phyloP scores from a whole-genome alignment of 1,140 invertebrate genomes.

The Potamilus streckersoni region DNA sequence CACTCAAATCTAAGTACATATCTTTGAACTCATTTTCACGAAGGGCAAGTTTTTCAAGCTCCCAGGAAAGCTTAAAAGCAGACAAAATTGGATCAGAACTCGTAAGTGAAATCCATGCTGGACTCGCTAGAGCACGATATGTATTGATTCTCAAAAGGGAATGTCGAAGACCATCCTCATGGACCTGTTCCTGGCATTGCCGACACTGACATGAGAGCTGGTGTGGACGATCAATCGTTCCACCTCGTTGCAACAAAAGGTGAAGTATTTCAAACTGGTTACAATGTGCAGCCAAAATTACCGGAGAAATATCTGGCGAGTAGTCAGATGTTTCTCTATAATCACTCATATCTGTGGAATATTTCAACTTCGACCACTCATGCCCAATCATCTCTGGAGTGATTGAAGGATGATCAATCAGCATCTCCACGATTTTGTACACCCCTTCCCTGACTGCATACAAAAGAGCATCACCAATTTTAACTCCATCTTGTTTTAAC shows the following conservation, averaged over 20 bases:
- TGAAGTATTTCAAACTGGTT: slow-evolving; percentile 68
- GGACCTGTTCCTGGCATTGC: slow-evolving; percentile 70
- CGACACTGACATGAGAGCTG: slow-evolving; percentile 73
- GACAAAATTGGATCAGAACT: slow-evolving; percentile 76
- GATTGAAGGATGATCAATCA: slow-evolving; percentile 72
- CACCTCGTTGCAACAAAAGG: slow-evolving; percentile 63
- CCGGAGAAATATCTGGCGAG: slow-evolving; percentile 63
- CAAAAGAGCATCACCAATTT: slow-evolving; percentile 66
- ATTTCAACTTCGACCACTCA: slow-evolving; percentile 55
- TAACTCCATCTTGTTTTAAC: slow-evolving; percentile 60
- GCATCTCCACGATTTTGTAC: slow-evolving; percentile 73
- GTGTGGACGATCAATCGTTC: slow-evolving; percentile 71
- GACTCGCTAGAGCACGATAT: slow-evolving; percentile 65
- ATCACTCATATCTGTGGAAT: slow-evolving; percentile 26
- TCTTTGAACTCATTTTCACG: slow-evolving; percentile 73
- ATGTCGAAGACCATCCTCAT: slow-evolving; percentile 62
- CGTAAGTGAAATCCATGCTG: slow-evolving; percentile 76
- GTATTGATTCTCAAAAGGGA: slow-evolving; percentile 66
- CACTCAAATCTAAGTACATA: slow-evolving; percentile 71
- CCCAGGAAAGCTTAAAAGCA: slow-evolving; percentile 74
- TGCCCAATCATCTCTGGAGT: slow-evolving; percentile 55
- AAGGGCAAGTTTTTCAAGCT: slow-evolving; percentile 67
- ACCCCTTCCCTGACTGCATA: slow-evolving; percentile 69
- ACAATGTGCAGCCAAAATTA: slow-evolving; percentile 66
- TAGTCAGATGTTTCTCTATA: slow-evolving; percentile 60